Percentiles rank a stretch among this genome's conserved stretches.
These are phyloP conservation scores for Rotaria sp. DNA, from an alignment of 2,888 invertebrate genomes.

Conservation along the genomic window DNA sequence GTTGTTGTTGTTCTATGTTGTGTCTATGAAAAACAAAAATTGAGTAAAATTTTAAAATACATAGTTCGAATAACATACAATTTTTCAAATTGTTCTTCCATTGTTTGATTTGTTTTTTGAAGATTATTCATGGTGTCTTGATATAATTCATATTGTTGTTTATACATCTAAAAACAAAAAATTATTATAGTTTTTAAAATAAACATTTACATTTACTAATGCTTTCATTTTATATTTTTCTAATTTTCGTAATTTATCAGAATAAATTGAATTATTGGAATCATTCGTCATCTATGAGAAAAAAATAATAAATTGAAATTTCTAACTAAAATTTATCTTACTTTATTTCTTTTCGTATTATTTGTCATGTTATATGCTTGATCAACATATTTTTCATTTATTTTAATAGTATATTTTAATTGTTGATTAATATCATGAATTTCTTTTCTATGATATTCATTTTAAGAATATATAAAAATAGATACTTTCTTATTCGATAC, in stretches of 20 bases:
- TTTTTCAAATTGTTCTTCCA: neutral
- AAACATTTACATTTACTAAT: neutral
- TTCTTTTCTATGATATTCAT: neutral
- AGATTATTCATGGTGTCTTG: neutral
- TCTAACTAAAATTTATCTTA: neutral
- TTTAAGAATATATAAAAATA: neutral
- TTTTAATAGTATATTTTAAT: neutral
- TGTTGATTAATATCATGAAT: slow-evolving; percentile 7
- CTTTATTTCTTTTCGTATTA: neutral
- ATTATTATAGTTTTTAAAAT: too few species aligned
- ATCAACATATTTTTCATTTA: neutral
- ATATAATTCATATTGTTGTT: neutral
- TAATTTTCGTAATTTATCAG: neutral
- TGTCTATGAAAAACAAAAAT: too few species aligned
- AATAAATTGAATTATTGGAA: neutral
- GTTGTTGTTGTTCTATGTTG: too few species aligned
- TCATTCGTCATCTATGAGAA: too few species aligned
- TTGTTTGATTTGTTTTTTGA: neutral
- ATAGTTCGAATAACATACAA: neutral
- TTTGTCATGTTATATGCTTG: neutral
- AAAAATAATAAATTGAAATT: too few species aligned
- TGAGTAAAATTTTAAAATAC: neutral
- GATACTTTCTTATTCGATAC: neutral
- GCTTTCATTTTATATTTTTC: neutral
- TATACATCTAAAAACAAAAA: neutral